Percentiles rank a stretch among this genome's conserved stretches.
phyloP scores from a whole-genome alignment of 2,797 vertebrate genomes.

The Betta splendens region DNA sequence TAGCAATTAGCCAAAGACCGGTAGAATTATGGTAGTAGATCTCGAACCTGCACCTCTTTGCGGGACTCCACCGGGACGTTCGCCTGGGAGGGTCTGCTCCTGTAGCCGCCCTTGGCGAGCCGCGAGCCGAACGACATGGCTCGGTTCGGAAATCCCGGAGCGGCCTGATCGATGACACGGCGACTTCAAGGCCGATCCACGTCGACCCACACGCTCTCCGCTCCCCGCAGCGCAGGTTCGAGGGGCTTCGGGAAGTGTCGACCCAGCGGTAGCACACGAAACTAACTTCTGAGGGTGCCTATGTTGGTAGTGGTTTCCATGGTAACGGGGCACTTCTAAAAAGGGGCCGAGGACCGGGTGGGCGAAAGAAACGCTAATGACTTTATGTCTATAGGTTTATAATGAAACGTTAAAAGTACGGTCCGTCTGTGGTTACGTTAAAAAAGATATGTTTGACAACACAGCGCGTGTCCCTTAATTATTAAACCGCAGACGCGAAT shows the following conservation, averaged over 20 bases:
- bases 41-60: conserved; percentile 77
- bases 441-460: too few species aligned
- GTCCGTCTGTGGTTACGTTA: too few species aligned
- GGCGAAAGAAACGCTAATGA: too few species aligned
- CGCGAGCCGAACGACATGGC: conserved; percentile 67
- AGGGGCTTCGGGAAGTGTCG: too few species aligned
- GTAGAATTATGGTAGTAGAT: too few species aligned
- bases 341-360: neutral
- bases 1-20: too few species aligned
- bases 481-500: too few species aligned
- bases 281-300: neutral
- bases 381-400: too few species aligned
- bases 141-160: conserved; percentile 32
- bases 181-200: neutral
- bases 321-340: conserved; percentile 50
- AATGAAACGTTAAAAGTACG: too few species aligned
- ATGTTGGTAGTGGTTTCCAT: conserved; percentile 78
- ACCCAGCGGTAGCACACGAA: neutral
- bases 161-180: neutral
- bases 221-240: too few species aligned
- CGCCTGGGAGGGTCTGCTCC: conserved; percentile 51
- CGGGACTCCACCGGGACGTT: conserved; percentile 59
- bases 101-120: conserved; percentile 64
- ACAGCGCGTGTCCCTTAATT: too few species aligned
- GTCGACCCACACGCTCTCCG: fast-evolving